Conservation (phyloP, 2,888 invertebrate genomes). For the Adelognathus sp. region DNA sequence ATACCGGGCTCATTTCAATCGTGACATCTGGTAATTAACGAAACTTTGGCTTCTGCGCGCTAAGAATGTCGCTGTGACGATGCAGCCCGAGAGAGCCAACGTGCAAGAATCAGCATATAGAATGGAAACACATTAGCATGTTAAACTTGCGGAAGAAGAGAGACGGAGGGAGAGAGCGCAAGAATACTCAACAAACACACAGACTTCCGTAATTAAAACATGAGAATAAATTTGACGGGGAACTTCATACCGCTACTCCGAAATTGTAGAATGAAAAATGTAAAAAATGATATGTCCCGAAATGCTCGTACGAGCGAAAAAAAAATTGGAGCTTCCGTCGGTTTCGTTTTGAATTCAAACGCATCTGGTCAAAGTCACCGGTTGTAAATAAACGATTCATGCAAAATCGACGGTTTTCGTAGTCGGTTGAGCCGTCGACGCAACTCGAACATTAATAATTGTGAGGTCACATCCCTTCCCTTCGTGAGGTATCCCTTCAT, state of each 20-base stretch:
- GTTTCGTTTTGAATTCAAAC: conserved; percentile 16
- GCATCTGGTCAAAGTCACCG: conserved; percentile 11
- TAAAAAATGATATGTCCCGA: background rate
- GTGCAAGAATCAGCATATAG: conserved; percentile 33
- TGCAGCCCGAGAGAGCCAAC: background rate
- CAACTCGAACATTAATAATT: conserved; percentile 3
- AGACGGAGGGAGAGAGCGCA: background rate
- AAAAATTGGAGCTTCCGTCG: too few relatives aligned
- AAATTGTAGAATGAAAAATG: conserved; percentile 3
- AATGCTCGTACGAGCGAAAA: too few relatives aligned
- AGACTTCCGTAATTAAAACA: conserved; percentile 36
- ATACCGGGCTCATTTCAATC: background rate
- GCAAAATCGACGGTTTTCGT: conserved; percentile 6
- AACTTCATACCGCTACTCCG: conserved; percentile 1
- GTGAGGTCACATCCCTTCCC: background rate
- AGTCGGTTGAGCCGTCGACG: background rate
- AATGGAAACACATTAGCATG: conserved; percentile 39
- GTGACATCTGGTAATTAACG: conserved; percentile 11
- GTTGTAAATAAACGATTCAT: conserved; percentile 6
- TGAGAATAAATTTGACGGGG: conserved; percentile 5
- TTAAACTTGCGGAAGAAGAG: conserved; percentile 29
- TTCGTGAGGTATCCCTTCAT: too few relatives aligned
- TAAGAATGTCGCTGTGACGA: background rate
- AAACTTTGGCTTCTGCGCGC: conserved; percentile 30
- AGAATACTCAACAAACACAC: conserved; percentile 11